Conservation (phyloP, 2,113 vertebrate genomes). For the Trogon melanurus region DNA sequence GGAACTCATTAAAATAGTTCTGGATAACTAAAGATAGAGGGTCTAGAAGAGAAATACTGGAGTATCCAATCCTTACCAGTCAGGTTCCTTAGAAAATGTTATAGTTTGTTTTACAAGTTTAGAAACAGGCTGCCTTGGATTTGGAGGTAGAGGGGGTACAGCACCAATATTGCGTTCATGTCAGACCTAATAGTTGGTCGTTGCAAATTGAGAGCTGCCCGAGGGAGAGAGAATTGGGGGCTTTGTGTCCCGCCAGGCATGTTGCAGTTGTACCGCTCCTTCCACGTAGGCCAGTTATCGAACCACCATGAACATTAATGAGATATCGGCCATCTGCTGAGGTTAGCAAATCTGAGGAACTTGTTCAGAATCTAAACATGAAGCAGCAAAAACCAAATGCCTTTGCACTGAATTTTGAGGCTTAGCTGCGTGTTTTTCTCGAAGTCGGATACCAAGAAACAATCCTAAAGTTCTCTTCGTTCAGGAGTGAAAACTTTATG, state of each 20-base stretch:
- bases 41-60: neutral
- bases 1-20: neutral
- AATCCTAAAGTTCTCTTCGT: neutral
- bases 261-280: neutral
- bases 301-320: neutral
- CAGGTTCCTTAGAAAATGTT: neutral
- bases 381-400: neutral
- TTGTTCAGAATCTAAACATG: neutral
- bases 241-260: neutral
- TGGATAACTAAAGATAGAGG: neutral
- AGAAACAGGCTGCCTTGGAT: neutral
- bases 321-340: neutral
- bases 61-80: neutral
- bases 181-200: neutral
- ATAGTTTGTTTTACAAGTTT: neutral
- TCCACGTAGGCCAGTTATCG: neutral
- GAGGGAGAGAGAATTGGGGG: neutral
- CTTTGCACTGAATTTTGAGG: neutral
- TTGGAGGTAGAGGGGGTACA: neutral
- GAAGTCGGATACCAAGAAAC: neutral
- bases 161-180: neutral
- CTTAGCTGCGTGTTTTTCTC: neutral
- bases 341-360: neutral
- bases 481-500: neutral
- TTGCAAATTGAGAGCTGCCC: neutral